Evolutionary conservation across 2,888 invertebrate species (phyloP), one percentile per base, ranked within the genome.

Genomic region (Meiosimyza platycephala): DNA sequence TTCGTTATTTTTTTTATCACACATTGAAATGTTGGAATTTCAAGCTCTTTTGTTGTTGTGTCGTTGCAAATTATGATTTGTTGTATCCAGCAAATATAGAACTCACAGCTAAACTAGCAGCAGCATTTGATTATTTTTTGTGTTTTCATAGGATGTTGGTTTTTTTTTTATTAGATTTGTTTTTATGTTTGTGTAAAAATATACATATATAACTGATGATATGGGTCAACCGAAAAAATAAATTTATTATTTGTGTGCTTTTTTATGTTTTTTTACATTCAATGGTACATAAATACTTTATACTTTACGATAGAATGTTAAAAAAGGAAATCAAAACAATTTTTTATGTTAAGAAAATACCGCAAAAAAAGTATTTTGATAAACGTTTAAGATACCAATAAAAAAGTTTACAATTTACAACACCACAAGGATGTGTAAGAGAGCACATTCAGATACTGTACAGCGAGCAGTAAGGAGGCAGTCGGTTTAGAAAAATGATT

Each of bases 1-100:
- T 67, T 50, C 57, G 67, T 57, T 67, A n/a, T 57, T 67, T 55
- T 67, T 55, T 57, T 67, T 55, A 67, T 67, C 57, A 55, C 47
- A 67, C 40, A 40, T 40, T 40, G 11, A 55, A 57, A 55, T 40
- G 22, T 52, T 40, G 55, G 22, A 67, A 57, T 67, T 67, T 48
- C 48, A 9, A 12, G 40, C 5, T 40, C 18, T 33, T 55, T 47
- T 52, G n/a, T 22, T n/a, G 52, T 54, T 54, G 16, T 40, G 54
- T 50, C 67, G 55, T 16, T 40, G n/a, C 67, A 48, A 47, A 57
- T 67, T 67, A 67, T 57, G 67, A 55, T 57, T 64, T 18, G 18
- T 67, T 16, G 16, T 50, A 48, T 47, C 48, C 48, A 67, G 48
- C 33, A 67, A 40, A 28, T n/a, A 54, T n/a, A 13, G 22, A 28